A percentile compares a stretch with the other conserved stretches of the same genome.
Conservation (phyloP, 1,140 invertebrate species). For the Tetragnatha versicolor region DNA sequence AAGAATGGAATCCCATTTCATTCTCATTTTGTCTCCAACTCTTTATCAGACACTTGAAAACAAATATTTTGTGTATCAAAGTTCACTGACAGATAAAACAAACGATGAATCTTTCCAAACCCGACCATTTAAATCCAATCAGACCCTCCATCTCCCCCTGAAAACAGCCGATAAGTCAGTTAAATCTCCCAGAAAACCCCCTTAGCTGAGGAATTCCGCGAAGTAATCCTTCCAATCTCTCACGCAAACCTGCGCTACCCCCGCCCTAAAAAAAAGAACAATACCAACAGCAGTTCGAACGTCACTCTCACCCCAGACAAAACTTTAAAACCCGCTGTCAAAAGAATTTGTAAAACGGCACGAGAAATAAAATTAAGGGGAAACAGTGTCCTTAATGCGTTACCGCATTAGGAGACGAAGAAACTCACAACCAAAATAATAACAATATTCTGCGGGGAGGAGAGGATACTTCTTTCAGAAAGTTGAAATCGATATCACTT, state of each 20-base stretch:
- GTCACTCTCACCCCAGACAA: too few species aligned
- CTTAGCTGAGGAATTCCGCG: background rate
- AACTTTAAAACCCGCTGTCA: background rate
- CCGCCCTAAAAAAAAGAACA: background rate
- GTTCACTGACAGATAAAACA: too few species aligned
- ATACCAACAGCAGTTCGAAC: too few species aligned
- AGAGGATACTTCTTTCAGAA: background rate
- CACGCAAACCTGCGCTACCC: background rate
- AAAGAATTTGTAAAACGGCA: constrained; percentile 3
- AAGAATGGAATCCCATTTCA: too few species aligned
- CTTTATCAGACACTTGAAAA: too few species aligned
- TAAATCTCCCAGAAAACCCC: too few species aligned
- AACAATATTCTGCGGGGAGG: background rate
- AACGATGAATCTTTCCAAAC: too few species aligned
- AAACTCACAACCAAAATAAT: constrained; percentile 9
- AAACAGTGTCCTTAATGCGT: constrained; percentile 13
- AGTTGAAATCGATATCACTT: constrained; percentile 33
- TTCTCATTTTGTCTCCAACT: too few species aligned
- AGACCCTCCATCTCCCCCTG: too few species aligned
- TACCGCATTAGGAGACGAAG: constrained; percentile 6
- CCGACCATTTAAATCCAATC: too few species aligned
- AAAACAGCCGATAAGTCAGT: too few species aligned
- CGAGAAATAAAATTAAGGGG: constrained; percentile 10
- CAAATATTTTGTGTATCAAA: too few species aligned
- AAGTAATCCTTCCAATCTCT: background rate